Evolutionary conservation across 2,888 invertebrate genomes (phyloP).

Genomic region (Heliothis peltigera): DNA sequence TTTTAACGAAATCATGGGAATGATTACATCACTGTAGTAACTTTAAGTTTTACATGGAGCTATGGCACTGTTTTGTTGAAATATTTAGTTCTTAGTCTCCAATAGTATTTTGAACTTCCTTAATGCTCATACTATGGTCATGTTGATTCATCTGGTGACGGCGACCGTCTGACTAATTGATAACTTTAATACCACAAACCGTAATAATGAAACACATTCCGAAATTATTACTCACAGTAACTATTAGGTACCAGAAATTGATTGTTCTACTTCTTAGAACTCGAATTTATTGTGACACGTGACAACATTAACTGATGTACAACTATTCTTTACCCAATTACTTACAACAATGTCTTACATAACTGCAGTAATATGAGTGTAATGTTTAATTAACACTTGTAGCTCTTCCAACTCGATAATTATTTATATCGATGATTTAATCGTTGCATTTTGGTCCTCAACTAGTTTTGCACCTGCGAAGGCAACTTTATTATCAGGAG

Average conservation of each 20-base stretch:
- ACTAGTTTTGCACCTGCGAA: not conserved
- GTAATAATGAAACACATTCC: constrained; percentile 63
- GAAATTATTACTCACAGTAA: constrained; percentile 59
- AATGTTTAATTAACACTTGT: not conserved
- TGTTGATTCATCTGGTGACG: constrained; percentile 69
- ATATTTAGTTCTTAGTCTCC: not conserved
- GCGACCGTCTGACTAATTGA: constrained; percentile 70
- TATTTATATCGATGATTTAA: constrained; percentile 8
- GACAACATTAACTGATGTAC: not conserved
- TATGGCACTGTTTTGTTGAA: no score
- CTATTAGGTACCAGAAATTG: constrained; percentile 30
- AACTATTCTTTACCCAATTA: not conserved
- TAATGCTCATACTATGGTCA: constrained; percentile 25
- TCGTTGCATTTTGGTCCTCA: constrained; percentile 1
- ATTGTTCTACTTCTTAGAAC: constrained; percentile 34
- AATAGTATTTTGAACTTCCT: constrained; percentile 9
- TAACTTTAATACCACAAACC: constrained; percentile 62
- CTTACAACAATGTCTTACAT: not conserved
- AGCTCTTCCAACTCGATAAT: constrained; percentile 6
- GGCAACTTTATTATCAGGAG: constrained; percentile 4
- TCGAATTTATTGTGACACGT: not conserved
- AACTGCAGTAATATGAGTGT: not conserved
- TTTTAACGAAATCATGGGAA: not conserved
- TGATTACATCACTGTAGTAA: not conserved
- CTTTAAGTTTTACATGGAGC: not conserved